These are phyloP conservation scores for Conus canariensis DNA, from an alignment of 2,888 invertebrate species.

Conservation along the genomic window DNA sequence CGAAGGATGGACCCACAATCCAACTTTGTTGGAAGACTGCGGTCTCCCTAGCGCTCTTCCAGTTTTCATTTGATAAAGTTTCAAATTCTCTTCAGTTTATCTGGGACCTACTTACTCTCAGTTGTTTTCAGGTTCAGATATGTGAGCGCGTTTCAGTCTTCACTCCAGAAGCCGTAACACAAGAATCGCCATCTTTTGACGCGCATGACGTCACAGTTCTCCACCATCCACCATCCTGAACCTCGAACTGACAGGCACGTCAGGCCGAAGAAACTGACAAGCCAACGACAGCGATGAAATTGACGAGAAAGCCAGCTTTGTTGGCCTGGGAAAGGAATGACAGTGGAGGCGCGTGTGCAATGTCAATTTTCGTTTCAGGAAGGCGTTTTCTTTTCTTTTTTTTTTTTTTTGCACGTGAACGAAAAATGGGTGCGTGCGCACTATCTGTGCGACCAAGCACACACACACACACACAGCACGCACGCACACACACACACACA, in stretches of 20 bases:
- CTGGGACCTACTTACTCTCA: too few species aligned
- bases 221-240: neutral
- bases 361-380: neutral
- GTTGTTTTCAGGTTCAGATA: too few species aligned
- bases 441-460: neutral
- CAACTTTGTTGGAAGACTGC: too few species aligned
- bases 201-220: neutral
- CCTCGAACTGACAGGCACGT: neutral
- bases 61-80: too few species aligned
- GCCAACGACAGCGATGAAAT: constrained; percentile 6
- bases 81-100: too few species aligned
- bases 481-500: neutral
- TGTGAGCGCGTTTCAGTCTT: too few species aligned
- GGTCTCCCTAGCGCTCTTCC: too few species aligned
- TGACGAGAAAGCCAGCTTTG: constrained; percentile 3
- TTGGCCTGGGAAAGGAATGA: neutral
- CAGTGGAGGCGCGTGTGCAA: neutral
- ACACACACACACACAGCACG: neutral
- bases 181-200: neutral
- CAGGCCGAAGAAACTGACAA: constrained; percentile 17
- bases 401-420: neutral
- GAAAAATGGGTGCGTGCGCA: neutral
- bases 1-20: too few species aligned
- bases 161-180: too few species aligned
- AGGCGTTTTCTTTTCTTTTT: neutral